phyloP scores from a whole-genome alignment of 1,140 invertebrate species.

The Bombyx mandarina region DNA sequence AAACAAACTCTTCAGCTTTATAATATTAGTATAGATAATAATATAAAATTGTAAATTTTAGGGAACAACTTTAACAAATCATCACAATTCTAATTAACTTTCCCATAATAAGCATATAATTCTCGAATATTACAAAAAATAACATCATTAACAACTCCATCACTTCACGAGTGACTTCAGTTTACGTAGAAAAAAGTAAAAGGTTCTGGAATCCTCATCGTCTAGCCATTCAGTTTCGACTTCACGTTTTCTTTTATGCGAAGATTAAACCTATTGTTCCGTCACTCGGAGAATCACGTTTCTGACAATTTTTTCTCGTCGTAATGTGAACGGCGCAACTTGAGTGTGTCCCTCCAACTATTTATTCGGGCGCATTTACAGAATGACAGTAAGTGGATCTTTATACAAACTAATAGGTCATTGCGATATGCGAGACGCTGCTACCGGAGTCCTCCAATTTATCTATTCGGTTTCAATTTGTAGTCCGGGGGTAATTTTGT shows the following conservation, averaged over 20 bases:
- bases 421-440: constrained; percentile 21
- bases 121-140: background rate
- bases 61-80: no score
- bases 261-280: constrained; percentile 58
- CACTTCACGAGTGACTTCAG: background rate
- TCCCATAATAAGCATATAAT: background rate
- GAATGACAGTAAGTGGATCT: constrained; percentile 31
- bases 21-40: no score
- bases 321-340: constrained; percentile 42
- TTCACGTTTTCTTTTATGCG: constrained; percentile 35
- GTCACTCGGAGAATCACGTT: constrained; percentile 51
- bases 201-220: background rate
- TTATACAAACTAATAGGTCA: constrained; percentile 21
- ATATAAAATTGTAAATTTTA: no score
- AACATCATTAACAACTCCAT: background rate
- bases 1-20: no score
- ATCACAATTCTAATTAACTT: no score
- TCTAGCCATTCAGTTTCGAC: constrained; percentile 7
- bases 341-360: constrained; percentile 38
- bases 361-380: constrained; percentile 46
- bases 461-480: background rate
- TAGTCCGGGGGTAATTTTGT: no score
- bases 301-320: constrained; percentile 45
- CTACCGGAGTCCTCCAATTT: constrained; percentile 11
- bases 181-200: background rate